Evolutionary conservation across 1,140 invertebrate species (phyloP), one percentile per base, ranked within the genome.

Genomic region (Sweltsa coloradensis): DNA sequence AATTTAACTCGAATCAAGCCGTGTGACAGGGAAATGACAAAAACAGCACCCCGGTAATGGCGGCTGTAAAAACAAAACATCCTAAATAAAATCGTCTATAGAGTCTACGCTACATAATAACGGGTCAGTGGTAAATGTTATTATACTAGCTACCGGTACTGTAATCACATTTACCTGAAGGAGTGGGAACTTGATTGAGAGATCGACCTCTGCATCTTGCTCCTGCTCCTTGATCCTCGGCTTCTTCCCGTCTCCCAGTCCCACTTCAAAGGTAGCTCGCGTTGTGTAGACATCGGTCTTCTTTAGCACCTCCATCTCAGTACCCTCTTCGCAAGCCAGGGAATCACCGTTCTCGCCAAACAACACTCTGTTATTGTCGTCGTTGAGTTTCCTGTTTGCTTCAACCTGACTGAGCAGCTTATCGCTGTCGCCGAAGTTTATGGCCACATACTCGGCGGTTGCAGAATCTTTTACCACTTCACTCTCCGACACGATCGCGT

Each of bases 201-300:
- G 25, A 36, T 50, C 48, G n/a, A 50, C 48, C 23, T 50, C 48
- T 14, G 18, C 42, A n/a, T 44, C 26, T 9, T 26, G 26, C 13
- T 44, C 26, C 29, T 44, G 42, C 5, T 40, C 41, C 34, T 25
- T 39, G 11, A 19, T 40, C 11, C 22, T 25, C 14, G 31, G 14
- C 24, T 39, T 47, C 24, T 39, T 47, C 5, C 19, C 23, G 14
- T 40, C 45, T 26, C 45, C 26, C 25, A 24, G 6, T 18, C 48
- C 42, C 21, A 50, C 48, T 45, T 50, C 48, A 18, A 50, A 16
- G 1, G 41, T 50, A 19, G 48, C 48, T 24, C 41, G 25, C 23
- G 31, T 50, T 9, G 48, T 50, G 27, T 50, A 50, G 27, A 11
- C n/a, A 24, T 43, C 41, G 16, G 19, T 26, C 5, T 27, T 22